Evolutionary conservation across 2,888 invertebrate species (phyloP).

Genomic region (Synergus laeviventris): DNA sequence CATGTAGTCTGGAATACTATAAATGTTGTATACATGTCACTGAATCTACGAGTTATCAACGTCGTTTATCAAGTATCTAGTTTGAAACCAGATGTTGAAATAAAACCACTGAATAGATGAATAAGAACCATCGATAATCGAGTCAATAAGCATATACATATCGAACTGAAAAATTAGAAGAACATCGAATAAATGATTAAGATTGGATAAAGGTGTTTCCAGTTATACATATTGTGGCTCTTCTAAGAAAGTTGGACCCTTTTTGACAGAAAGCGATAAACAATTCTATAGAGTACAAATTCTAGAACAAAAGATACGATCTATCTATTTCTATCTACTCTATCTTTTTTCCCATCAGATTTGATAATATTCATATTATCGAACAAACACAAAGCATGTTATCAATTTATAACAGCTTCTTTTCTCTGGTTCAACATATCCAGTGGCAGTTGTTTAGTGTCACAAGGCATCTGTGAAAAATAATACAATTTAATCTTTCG

Average conservation of each 20-base stretch:
- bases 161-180: background rate
- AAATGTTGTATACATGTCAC: background rate
- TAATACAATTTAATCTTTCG: conserved; percentile 35
- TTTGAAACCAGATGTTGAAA: background rate
- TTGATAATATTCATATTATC: background rate
- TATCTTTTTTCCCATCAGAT: too few relatives aligned
- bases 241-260: too few relatives aligned
- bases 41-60: conserved; percentile 12
- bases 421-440: background rate
- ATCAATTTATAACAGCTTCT: background rate
- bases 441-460: background rate
- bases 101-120: conserved; percentile 6
- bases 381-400: background rate
- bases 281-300: too few relatives aligned
- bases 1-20: conserved; percentile 25
- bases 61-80: conserved; percentile 4
- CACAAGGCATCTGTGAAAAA: conserved; percentile 8
- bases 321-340: too few relatives aligned
- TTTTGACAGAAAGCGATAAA: too few relatives aligned
- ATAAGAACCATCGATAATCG: background rate
- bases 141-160: background rate
- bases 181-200: too few relatives aligned
- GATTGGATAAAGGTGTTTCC: too few relatives aligned
- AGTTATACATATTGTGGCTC: too few relatives aligned
- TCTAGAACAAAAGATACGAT: background rate